Evolutionary conservation across 2,888 invertebrate species (phyloP), one percentile per base, ranked within the genome.

Genomic region (Caradrina clavipalpis): DNA sequence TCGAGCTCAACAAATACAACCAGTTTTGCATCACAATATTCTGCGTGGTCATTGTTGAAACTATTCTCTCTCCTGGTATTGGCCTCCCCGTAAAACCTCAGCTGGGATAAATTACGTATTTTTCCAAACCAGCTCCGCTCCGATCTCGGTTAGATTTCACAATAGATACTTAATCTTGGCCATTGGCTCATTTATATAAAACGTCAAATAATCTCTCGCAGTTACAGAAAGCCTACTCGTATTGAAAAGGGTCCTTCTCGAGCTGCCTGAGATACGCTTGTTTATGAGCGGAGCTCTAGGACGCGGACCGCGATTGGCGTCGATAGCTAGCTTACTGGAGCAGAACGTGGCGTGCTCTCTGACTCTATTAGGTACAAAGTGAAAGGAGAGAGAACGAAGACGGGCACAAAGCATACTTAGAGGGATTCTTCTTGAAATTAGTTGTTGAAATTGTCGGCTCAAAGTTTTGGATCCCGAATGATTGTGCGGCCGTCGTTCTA

Each of bases 181-280:
- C 85, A 83, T 81, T 71, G 76, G 80, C 83, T 85, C 84, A 82
- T 86, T 87, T 87, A 87, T 87, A 81, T 69, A 86, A 87, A 88
- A 88, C 78, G 87, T 87, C 88, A 86, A 85, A 86, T 84, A 84
- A 79, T 83, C 77, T 81, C 80, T 78, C 80, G 62, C 82, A 85
- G 80, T 84, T 83, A 82, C 80, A 80, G 80, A 83, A 80, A 85
- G 80, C 82, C 74, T 50, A 74, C 66, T 71, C 50, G 81, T 76
- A 85, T 84, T 88, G 86, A 86, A 79, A 83, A 85, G 86, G 85
- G 84, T 86, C 80, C 65, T 71, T 72, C 59, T 51, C 64, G 55
- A 63, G 31, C 61, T 59, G 65, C 35, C 56, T 57, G 39, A 76
- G 81, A 78, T 78, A 82, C 69, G 81, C 69, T 85, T 85, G 83